Evolutionary conservation across 2,113 vertebrate genomes (phyloP).

Genomic region (Rhinolophus ferrumequinum): DNA sequence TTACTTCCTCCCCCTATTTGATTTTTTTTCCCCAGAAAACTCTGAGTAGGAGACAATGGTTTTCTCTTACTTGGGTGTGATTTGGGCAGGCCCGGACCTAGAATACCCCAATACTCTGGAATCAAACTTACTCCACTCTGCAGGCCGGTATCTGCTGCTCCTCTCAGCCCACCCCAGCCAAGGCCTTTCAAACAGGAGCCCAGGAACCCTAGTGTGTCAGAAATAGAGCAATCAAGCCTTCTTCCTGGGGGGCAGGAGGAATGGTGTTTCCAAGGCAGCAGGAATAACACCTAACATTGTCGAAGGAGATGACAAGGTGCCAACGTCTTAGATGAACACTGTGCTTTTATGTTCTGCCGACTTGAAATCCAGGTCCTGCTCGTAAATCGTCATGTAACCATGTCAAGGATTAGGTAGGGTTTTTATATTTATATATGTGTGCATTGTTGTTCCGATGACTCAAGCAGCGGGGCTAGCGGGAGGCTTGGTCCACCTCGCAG

Average conservation of each 20-base stretch:
- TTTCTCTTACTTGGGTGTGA: neutral
- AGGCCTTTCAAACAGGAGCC: neutral
- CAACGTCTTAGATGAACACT: neutral
- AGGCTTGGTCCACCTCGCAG: neutral
- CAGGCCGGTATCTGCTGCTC: rapidly evolving
- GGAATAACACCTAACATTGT: neutral
- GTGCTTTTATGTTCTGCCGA: constrained; percentile 34
- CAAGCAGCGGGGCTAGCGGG: neutral
- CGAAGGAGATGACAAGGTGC: neutral
- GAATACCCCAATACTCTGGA: neutral
- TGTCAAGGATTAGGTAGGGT: neutral
- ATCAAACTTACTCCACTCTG: rapidly evolving
- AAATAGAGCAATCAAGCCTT: neutral
- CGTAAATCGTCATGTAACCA: neutral
- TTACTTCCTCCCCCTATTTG: neutral
- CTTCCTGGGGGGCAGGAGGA: neutral
- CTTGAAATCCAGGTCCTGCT: constrained; percentile 23
- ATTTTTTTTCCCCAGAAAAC: constrained; percentile 19
- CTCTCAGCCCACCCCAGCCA: neutral
- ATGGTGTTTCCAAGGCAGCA: neutral
- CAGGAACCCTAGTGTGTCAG: neutral
- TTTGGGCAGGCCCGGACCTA: neutral
- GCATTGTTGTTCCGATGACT: constrained; percentile 42
- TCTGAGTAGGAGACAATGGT: neutral
- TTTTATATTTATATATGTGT: neutral